phyloP scores from a whole-genome alignment of 2,888 invertebrate species.

The Netelia fuscicornis region DNA sequence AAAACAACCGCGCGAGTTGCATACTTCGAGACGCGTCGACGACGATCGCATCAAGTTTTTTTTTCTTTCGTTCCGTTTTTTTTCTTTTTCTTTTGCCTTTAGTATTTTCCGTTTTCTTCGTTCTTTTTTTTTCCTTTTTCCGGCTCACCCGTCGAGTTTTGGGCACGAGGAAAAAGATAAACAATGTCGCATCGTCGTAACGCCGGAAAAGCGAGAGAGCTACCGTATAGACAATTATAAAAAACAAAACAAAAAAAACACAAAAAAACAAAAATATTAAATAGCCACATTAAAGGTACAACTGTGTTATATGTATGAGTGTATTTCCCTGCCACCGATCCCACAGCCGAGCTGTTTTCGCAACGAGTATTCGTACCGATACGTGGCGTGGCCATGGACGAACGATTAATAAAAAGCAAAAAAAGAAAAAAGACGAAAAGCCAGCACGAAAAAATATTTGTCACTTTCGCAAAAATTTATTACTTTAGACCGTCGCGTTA shows the following conservation, averaged over 20 bases:
- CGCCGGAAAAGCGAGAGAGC: constrained; percentile 62
- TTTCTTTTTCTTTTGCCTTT: constrained; percentile 50
- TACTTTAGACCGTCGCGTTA: constrained; percentile 5
- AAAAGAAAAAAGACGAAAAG: background rate
- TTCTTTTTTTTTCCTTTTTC: constrained; percentile 73
- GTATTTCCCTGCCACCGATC: constrained; percentile 49
- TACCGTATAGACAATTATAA: constrained; percentile 73
- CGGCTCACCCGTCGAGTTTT: constrained; percentile 45
- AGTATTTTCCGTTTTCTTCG: constrained; percentile 68
- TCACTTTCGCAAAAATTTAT: constrained; percentile 11
- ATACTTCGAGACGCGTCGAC: constrained; percentile 23
- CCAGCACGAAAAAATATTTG: background rate
- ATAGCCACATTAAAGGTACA: constrained; percentile 75
- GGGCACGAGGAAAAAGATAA: constrained; percentile 12
- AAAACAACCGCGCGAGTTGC: background rate
- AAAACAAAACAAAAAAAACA: constrained; percentile 49
- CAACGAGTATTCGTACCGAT: constrained; percentile 68
- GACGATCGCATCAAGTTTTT: constrained; percentile 58
- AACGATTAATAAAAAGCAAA: constrained; percentile 22
- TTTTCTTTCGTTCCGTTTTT: constrained; percentile 73
- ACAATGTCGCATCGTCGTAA: background rate
- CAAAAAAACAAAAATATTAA: background rate
- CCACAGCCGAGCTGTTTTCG: constrained; percentile 63
- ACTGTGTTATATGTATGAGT: constrained; percentile 77
- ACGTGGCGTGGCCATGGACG: constrained; percentile 43